Evolutionary conservation across 92 coral and sea anemone genomes (phyloP).

Genomic region (Epizoanthus stellaris): DNA sequence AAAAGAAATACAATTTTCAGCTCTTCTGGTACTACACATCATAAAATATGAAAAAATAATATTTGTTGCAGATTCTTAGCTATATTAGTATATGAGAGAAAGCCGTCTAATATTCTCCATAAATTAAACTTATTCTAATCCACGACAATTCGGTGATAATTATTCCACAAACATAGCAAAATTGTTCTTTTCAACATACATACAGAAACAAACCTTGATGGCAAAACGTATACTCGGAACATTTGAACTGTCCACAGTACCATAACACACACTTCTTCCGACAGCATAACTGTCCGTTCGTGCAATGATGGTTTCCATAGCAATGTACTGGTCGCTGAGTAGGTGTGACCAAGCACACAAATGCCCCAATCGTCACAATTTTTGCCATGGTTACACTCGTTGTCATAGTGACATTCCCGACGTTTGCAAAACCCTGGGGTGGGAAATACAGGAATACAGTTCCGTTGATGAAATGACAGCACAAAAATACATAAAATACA

Average conservation of each 20-base stretch:
- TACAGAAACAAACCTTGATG: slow-evolving; percentile 1
- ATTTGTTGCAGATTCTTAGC: no score
- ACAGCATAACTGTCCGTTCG: not conserved
- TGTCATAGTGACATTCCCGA: not conserved
- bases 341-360: not conserved
- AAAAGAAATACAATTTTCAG: no score
- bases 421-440: not conserved
- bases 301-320: not conserved
- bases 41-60: no score
- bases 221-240: not conserved
- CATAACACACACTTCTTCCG: not conserved
- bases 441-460: not conserved
- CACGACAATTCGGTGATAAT: not conserved
- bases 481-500: not conserved
- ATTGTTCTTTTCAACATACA: not conserved
- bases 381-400: not conserved
- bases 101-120: no score
- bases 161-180: no score
- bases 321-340: not conserved
- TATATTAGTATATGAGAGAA: no score
- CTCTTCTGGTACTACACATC: no score
- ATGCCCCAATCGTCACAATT: not conserved
- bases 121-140: no score
- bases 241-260: not conserved
- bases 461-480: no score